phyloP scores from a whole-genome alignment of 2,797 vertebrate genomes.

The Tolypeutes matacus region DNA sequence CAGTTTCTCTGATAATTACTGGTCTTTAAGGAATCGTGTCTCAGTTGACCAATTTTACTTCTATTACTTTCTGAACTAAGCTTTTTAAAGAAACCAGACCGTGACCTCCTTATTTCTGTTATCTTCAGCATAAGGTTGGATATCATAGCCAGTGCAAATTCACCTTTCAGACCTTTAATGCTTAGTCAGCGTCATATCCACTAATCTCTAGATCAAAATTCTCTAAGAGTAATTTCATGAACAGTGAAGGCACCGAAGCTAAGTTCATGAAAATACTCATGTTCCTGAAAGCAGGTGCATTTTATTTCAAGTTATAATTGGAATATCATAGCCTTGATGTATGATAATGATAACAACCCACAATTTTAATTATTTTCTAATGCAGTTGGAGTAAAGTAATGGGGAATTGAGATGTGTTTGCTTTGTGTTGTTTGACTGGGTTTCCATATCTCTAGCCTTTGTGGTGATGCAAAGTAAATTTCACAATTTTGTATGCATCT shows the following conservation, averaged over 20 bases:
- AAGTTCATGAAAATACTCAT: neutral
- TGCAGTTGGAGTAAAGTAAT: neutral
- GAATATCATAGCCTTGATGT: neutral
- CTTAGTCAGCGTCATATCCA: neutral
- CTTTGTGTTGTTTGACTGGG: neutral
- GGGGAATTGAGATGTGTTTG: neutral
- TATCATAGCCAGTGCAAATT: neutral
- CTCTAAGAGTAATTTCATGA: neutral
- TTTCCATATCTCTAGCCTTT: neutral
- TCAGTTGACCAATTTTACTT: neutral
- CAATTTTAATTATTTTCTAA: slow-evolving; percentile 19
- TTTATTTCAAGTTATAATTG: neutral
- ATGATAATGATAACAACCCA: neutral
- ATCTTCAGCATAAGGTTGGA: neutral
- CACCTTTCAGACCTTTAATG: neutral
- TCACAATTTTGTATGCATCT: neutral
- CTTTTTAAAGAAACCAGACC: neutral
- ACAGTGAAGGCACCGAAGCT: neutral
- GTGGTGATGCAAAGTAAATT: neutral
- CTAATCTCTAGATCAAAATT: neutral
- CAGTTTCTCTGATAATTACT: neutral
- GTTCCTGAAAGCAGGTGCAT: neutral
- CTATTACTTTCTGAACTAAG: neutral
- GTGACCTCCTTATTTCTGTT: neutral
- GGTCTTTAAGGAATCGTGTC: neutral